Percentiles rank a stretch among this genome's conserved stretches.
Evolutionary conservation across 2,113 vertebrate species (phyloP).

Genomic region (Accipiter virgatus): DNA sequence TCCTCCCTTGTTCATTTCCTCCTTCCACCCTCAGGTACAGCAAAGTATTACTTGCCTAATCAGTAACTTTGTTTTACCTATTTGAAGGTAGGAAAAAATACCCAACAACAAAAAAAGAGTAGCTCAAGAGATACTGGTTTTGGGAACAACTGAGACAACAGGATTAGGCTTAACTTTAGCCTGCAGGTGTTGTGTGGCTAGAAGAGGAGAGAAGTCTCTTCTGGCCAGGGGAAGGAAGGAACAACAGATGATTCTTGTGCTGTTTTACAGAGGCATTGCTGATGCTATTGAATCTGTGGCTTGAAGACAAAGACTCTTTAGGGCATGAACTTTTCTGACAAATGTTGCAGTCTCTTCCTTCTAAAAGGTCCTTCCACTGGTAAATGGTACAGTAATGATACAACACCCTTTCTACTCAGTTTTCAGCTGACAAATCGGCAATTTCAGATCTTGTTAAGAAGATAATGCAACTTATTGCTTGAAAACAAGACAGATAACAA

Average conservation of each 20-base stretch:
- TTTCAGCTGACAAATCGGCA: background rate
- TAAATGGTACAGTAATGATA: background rate
- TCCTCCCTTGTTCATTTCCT: background rate
- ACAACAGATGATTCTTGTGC: background rate
- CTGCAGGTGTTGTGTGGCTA: background rate
- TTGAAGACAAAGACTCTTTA: background rate
- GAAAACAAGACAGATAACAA: background rate
- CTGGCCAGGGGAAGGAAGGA: background rate
- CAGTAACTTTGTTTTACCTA: background rate
- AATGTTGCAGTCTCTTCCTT: background rate
- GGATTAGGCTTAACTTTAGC: background rate
- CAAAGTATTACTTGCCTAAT: background rate
- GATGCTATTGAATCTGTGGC: background rate
- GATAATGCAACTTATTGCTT: background rate
- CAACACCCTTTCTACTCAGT: background rate
- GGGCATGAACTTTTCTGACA: background rate
- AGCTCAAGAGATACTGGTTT: background rate
- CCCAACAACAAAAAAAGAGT: background rate
- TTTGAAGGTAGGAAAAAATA: background rate
- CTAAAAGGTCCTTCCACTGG: background rate
- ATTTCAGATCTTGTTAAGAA: background rate
- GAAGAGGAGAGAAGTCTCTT: background rate
- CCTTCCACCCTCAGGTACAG: background rate
- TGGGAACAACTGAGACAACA: background rate
- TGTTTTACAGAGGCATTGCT: background rate